Conservation (phyloP, 2,888 invertebrate genomes). For the Pandemis heparana region DNA sequence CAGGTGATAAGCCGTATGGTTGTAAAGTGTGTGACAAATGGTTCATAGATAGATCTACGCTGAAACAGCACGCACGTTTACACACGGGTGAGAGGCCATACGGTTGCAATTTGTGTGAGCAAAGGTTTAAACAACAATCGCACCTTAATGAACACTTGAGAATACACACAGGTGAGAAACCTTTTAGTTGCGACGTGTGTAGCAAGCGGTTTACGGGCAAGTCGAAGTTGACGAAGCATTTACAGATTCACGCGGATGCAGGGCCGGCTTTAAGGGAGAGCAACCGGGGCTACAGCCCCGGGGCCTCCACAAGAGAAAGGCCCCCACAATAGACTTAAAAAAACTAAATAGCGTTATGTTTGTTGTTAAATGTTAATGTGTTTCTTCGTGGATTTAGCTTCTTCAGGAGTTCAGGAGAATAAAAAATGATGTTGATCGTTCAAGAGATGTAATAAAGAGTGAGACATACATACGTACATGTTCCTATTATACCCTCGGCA, state of each 20-base stretch:
- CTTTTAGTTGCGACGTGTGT: background rate
- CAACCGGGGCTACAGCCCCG: too few species aligned
- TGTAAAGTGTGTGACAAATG: background rate
- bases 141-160: background rate
- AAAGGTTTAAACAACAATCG: background rate
- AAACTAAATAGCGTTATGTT: background rate
- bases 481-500: too few species aligned
- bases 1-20: background rate
- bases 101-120: background rate
- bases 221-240: background rate
- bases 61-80: background rate
- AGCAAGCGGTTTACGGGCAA: background rate
- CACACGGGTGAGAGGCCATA: background rate
- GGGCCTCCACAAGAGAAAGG: too few species aligned
- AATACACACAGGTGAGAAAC: background rate
- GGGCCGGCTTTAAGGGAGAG: too few species aligned
- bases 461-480: too few species aligned
- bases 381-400: too few species aligned
- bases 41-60: background rate
- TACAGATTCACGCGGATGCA: background rate
- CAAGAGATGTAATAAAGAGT: too few species aligned
- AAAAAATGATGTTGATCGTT: too few species aligned
- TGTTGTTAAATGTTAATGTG: background rate
- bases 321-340: too few species aligned
- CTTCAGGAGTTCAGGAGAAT: too few species aligned